Percentiles rank a stretch among this genome's conserved stretches.
Conservation (phyloP, 2,888 invertebrate species). For the Conomelus anceps region DNA sequence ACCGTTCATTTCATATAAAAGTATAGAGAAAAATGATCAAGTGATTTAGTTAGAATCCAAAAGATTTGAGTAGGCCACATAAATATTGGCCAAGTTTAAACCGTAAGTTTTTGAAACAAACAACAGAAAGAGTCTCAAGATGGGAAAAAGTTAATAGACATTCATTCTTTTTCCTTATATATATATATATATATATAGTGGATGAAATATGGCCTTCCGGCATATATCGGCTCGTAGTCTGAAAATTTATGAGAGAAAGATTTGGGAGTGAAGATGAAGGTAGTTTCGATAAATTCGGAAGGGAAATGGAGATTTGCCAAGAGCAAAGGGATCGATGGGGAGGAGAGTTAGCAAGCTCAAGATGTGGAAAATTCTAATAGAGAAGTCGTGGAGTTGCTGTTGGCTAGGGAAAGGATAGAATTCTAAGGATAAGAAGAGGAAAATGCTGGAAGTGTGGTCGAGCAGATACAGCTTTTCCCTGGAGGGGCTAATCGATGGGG, state of each 20-base stretch:
- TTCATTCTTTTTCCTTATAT: neutral
- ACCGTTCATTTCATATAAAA: neutral
- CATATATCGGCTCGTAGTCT: neutral
- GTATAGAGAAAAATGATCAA: no score
- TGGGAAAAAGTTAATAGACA: neutral
- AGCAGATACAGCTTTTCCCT: neutral
- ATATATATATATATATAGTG: neutral
- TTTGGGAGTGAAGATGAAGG: neutral
- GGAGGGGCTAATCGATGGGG: neutral
- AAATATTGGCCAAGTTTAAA: neutral
- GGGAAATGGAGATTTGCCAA: neutral
- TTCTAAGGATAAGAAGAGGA: neutral
- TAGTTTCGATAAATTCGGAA: neutral
- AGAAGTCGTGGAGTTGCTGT: neutral
- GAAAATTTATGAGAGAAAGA: neutral
- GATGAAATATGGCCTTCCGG: neutral
- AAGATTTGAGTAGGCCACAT: neutral
- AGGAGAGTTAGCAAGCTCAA: neutral
- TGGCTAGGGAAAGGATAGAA: neutral
- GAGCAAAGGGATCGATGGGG: neutral
- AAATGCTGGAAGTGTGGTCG: neutral
- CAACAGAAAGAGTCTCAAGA: neutral
- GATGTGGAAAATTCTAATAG: neutral
- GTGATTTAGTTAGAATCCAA: neutral
- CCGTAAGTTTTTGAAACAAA: neutral